Base-by-base conservation (phyloP, 2,113 vertebrate genomes). In the Brienomyrus longianalis region DNA sequence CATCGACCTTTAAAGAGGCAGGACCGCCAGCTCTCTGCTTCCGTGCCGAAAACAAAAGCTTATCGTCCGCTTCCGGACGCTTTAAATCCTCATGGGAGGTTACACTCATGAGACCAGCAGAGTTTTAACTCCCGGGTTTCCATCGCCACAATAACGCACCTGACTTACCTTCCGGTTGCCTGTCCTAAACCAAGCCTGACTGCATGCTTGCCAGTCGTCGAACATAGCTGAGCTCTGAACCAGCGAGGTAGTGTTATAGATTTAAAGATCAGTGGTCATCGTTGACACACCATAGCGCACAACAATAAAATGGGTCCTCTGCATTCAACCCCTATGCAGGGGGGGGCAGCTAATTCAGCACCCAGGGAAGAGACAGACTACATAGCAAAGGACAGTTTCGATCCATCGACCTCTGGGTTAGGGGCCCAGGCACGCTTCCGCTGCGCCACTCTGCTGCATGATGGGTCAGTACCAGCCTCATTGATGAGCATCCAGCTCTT, bases 391-490 rank as follows among this genome's bases (percentile, higher is more conserved):
- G 21, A 89, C 62, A 39, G 77, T 89, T 89, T 89, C 27, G 11
- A 90, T 96, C 95, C 96, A 96, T 96, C 95, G 95, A 96, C 95
- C 95, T 96, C 95, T 96, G 95, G 95, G 95, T 96, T 96, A 96
- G 95, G 95, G 95, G 95, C 95, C 96, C 95, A 96, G 96, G 96
- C 95, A 96, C 95, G 95, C 95, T 96, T 96, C 96, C 95, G 95
- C 95, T 96, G 95, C 95, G 94, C 95, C 95, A 96, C 95, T 96
- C 95, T 6, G 17, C 52, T 54, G 19, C 9, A 21, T 1, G 0
- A 5, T 15, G 5, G 5, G 54, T 56, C 54, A 21, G 5, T 21
- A 7, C 23, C 0, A 8, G 62, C n/a, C 62, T 11, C 62, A n/a
- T 3, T 1, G 62, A 27, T 13, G 62, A 17, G n/a, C 2, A 27